phyloP scores from a whole-genome alignment of 2,888 invertebrate genomes.

The Spilosoma lubricipeda region DNA sequence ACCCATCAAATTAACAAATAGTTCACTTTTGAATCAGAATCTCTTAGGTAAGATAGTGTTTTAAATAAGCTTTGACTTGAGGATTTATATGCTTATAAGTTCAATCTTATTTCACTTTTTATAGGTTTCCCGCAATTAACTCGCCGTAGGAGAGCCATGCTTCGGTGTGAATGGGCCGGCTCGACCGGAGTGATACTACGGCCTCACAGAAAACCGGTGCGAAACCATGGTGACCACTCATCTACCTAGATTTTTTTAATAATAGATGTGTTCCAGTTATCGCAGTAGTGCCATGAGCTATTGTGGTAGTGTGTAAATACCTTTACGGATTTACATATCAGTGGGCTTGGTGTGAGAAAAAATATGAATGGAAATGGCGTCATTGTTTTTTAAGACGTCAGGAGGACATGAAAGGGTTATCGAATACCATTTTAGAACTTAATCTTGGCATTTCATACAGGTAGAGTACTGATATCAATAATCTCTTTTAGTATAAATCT shows the following conservation, averaged over 20 bases:
- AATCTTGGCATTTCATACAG: background rate
- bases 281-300: background rate
- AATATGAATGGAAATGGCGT: constrained; percentile 38
- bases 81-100: too few species aligned
- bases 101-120: too few species aligned
- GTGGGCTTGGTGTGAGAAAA: constrained; percentile 37
- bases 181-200: too few species aligned
- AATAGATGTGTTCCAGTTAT: background rate
- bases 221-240: too few species aligned
- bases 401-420: background rate
- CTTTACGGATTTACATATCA: constrained; percentile 49
- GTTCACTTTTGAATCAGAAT: too few species aligned
- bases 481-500: background rate
- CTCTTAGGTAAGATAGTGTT: too few species aligned
- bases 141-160: too few species aligned
- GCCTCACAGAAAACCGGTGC: too few species aligned
- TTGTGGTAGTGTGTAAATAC: constrained; percentile 15
- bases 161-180: too few species aligned
- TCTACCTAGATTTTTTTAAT: background rate
- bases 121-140: too few species aligned
- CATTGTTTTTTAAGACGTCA: constrained; percentile 38
- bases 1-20: too few species aligned
- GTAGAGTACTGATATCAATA: background rate
- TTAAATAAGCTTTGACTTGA: too few species aligned
- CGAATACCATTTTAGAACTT: background rate